These are phyloP conservation scores for Crotalus helleri DNA, from an alignment of 2,113 vertebrate species.

Conservation along the genomic window DNA sequence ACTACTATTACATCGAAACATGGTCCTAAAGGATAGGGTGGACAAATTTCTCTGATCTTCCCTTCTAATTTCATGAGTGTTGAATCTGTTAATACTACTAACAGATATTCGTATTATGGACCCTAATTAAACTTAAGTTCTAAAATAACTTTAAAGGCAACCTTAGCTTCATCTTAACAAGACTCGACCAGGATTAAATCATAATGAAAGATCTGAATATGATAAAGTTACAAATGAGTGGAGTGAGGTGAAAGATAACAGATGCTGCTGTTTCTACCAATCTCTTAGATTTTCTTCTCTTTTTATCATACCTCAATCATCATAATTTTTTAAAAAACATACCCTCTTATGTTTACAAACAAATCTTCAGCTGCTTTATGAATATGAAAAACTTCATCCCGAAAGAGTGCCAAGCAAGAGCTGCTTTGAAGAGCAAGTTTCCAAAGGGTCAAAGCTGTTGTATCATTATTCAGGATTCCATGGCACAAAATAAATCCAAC, in stretches of 20 bases:
- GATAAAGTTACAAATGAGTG: not conserved
- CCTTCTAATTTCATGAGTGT: not conserved
- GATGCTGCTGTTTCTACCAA: not conserved
- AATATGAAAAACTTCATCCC: slow-evolving; percentile 97
- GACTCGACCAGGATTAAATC: not conserved
- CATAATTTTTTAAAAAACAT: slow-evolving; percentile 21
- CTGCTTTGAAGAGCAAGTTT: slow-evolving; percentile 97
- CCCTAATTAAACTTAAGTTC: not conserved
- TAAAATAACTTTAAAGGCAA: not conserved
- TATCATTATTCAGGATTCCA: slow-evolving; percentile 87
- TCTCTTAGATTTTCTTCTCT: not conserved
- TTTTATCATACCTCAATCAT: not conserved
- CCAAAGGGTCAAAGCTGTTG: slow-evolving; percentile 91
- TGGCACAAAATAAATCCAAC: slow-evolving; percentile 98
- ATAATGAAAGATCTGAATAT: not conserved
- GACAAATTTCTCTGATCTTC: not conserved
- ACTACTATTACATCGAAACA: not conserved
- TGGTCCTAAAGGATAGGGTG: not conserved
- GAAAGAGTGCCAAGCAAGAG: slow-evolving; percentile 94
- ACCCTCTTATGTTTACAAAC: slow-evolving; percentile 98
- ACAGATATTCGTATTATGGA: not conserved
- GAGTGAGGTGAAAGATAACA: not conserved
- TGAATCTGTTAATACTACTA: not conserved
- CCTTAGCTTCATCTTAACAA: not conserved
- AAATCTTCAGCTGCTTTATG: slow-evolving; percentile 97